Base-by-base conservation (phyloP, 2,113 vertebrate genomes). In the Melanostigma gelatinosum region DNA sequence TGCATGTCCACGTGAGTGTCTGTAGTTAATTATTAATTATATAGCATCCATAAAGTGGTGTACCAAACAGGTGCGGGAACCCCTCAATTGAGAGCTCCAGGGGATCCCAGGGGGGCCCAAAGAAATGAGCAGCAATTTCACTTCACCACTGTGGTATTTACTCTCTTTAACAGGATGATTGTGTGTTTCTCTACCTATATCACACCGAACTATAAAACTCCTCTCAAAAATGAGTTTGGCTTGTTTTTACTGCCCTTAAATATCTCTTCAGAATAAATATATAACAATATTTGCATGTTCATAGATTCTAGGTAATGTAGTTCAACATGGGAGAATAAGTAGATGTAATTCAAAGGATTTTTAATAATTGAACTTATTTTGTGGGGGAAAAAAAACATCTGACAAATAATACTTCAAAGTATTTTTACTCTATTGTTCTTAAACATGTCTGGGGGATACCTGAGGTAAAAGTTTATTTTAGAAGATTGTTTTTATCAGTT, bases 101-200 rank as follows among this genome's bases (percentile, higher is more conserved):
- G 38, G 61, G 34, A 72, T 57, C 48, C 46, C 29, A 29, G 50
- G 29, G 24, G 6, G 32, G 3, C 24, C 16, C 40, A 12, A 57
- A 44, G 24, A 48, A 60, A 66, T 40, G 29, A 72, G 4, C 69
- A 34, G 1, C 27, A 57, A 57, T 68, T 77, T 29, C 42, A 2
- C 50, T 50, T 75, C 13, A 70, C 20, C 34, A 9, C 27, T 54
- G 24, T 50, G 40, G 1, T 48, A 24, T 83, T 75, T 63, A 20
- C 46, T 48, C 13, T 27, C 27, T 66, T 1, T 24, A 5, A 38
- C 36, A 40, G 13, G 10, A 55, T 42, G 16, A 6, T 8, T 27
- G 60, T 52, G 52, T 40, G 3, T 63, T 36, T 18, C 29, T 50
- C 4, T 44, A 3, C 18, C 44, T 1, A 13, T 32, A 44, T 32